Base-by-base conservation (phyloP, 2,113 vertebrate genomes). In the Lipotes vexillifer region DNA sequence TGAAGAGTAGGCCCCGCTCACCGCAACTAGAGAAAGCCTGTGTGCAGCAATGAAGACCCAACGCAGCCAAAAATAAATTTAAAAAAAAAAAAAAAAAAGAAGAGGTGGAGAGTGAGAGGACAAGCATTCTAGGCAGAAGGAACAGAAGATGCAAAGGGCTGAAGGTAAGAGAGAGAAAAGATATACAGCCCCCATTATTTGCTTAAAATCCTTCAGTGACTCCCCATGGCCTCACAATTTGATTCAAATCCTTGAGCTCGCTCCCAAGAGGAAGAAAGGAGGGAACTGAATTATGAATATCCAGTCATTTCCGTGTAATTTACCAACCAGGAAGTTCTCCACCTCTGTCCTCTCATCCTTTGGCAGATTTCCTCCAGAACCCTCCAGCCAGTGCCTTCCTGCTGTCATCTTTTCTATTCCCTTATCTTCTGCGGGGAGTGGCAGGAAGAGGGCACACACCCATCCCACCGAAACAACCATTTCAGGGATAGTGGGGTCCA, bases 301-400 rank as follows among this genome's bases (percentile, higher is more conserved):
- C 18, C 8, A 63, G 29, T 77, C 10, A 36, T 31, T 44, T 84
- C 27, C 61, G 23, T 44, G 5, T n/a, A 18, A 44, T 0, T 71
- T 49, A 38, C 41, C 61, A 61, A 8, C 11, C 20, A 18, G 90
- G 17, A 83, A 31, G 33, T 23, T 15, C 29, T 38, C 38, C n/a
- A 38, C 52, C 5, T 36, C 49, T 6, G 2, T 5, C 0, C 20
- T 11, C 13, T 14, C 8, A 17, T 38, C 38, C 29, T 4, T 0
- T 5, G 38, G 15, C 41, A 46, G 71, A 31, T 31, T 29, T 14
- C 38, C 4, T 12, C 74, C 29, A n/a, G 46, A 77, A 33, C 25
- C 21, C 23, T 55, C 21, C 8, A 20, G 13, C 29, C 68, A 31
- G 12, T 36, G 9, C 52, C 38, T 38, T 29, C 25, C 36, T 65